Percentiles rank a stretch among this genome's conserved stretches.
Evolutionary conservation across 2,113 vertebrate genomes (phyloP).

Genomic region (Cynopterus brachyotis): DNA sequence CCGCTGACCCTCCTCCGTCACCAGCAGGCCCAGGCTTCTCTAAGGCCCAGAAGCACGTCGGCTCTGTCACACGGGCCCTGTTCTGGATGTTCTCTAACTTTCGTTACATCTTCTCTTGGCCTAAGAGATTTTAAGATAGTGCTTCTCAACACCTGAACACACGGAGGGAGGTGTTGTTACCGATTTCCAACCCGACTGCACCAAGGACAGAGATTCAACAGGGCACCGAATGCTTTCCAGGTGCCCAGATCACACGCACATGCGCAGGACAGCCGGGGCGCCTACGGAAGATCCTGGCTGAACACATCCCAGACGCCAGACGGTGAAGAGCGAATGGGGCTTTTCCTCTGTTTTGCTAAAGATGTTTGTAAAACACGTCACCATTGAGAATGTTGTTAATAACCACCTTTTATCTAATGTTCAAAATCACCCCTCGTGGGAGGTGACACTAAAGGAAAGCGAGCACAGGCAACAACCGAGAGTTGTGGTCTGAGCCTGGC

Average conservation of each 20-base stretch:
- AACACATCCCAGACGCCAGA: not conserved
- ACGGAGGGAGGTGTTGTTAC: accelerated
- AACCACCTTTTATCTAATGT: accelerated
- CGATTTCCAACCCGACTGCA: not conserved
- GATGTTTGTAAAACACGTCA: not conserved
- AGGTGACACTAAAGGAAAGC: not conserved
- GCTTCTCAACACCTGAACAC: not conserved
- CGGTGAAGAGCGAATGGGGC: accelerated
- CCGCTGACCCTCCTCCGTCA: not conserved
- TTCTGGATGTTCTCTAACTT: not conserved
- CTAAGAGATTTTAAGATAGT: not conserved
- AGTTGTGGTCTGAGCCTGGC: accelerated
- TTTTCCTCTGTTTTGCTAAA: not conserved
- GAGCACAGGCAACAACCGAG: accelerated
- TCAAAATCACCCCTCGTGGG: not conserved
- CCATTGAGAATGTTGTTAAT: accelerated
- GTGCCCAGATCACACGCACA: not conserved
- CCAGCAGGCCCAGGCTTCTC: not conserved
- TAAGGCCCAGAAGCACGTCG: accelerated
- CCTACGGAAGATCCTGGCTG: accelerated
- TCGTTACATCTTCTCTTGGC: not conserved
- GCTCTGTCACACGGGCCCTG: not conserved
- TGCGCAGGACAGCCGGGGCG: not conserved
- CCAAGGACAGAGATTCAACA: accelerated
- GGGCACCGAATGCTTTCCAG: not conserved